Evolutionary conservation across 1,140 invertebrate species (phyloP).

Genomic region (Pseudomyrmex flavicornis): DNA sequence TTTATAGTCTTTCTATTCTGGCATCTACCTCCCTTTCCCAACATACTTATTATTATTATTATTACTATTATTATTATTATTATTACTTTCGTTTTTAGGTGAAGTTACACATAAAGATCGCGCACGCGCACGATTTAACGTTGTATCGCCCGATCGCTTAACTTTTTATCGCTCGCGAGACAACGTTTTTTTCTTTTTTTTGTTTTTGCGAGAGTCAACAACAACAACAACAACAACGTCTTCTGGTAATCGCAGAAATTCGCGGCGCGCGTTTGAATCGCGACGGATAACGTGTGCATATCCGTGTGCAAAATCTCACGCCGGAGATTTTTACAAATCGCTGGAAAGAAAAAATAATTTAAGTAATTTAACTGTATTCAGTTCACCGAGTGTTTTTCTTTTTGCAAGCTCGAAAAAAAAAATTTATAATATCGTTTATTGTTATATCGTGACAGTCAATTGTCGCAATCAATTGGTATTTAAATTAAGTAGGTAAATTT

Average conservation of each 20-base stretch:
- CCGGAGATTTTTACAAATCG: too few species aligned
- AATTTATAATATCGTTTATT: too few species aligned
- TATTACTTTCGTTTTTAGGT: neutral
- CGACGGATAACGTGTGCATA: too few species aligned
- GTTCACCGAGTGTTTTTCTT: too few species aligned
- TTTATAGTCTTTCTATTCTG: constrained; percentile 4
- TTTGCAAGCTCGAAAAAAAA: too few species aligned
- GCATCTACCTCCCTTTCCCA: constrained; percentile 16
- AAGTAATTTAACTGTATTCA: too few species aligned
- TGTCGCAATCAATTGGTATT: too few species aligned
- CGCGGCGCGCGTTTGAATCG: neutral
- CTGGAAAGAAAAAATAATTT: too few species aligned
- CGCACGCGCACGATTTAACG: constrained; percentile 19
- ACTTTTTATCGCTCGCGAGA: constrained; percentile 30
- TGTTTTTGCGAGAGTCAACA: neutral
- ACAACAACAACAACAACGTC: constrained; percentile 28
- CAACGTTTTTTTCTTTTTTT: neutral
- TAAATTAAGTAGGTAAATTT: too few species aligned
- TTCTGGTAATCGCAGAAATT: constrained; percentile 68
- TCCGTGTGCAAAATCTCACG: too few species aligned
- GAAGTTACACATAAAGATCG: neutral
- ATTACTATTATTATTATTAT: neutral
- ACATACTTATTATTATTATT: neutral
- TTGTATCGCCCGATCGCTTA: neutral
- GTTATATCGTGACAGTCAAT: too few species aligned